Evolutionary conservation across 30 jellyfish, hydroid and myxozoan species (phyloP).

Genomic region (Phacellophora camtschatica): DNA sequence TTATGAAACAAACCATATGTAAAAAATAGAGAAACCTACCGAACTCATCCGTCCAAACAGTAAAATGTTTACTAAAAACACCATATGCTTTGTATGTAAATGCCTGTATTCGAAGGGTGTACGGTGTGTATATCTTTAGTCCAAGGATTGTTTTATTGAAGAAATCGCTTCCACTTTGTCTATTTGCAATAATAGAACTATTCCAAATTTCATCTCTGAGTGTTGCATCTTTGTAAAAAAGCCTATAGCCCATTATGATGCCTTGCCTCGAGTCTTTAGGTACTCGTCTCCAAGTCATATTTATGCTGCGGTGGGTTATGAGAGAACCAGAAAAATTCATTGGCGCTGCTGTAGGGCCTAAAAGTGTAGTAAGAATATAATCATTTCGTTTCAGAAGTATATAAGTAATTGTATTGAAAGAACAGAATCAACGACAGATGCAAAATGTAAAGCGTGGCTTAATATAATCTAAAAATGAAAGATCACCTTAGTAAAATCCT

Average conservation of each 20-base stretch:
- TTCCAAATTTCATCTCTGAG: slow-evolving; percentile 23
- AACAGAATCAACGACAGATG: too few species aligned
- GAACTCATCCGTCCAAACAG: slow-evolving; percentile 68
- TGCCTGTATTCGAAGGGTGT: slow-evolving; percentile 10
- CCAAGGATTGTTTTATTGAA: slow-evolving; percentile 21
- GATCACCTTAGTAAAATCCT: too few species aligned
- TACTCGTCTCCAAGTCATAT: neutral
- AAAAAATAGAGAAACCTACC: neutral
- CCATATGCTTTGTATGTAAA: slow-evolving; percentile 31
- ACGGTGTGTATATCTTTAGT: slow-evolving; percentile 45
- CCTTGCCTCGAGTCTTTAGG: slow-evolving; percentile 4
- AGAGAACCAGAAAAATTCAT: slow-evolving; percentile 7
- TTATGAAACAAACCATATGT: neutral
- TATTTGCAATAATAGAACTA: neutral
- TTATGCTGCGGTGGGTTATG: neutral
- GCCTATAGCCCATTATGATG: slow-evolving; percentile 25
- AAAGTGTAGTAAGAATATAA: too few species aligned
- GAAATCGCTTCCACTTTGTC: neutral
- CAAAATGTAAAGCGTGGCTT: too few species aligned
- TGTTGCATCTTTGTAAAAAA: slow-evolving; percentile 7
- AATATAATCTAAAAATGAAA: too few species aligned
- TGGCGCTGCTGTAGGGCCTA: slow-evolving; percentile 1
- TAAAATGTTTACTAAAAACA: slow-evolving; percentile 20
- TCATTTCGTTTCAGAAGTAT: too few species aligned
- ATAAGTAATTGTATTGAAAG: too few species aligned